A percentile compares a stretch with the other conserved stretches of the same genome.
Conservation (phyloP, 2,113 vertebrate species). For the Hypanus sabinus region DNA sequence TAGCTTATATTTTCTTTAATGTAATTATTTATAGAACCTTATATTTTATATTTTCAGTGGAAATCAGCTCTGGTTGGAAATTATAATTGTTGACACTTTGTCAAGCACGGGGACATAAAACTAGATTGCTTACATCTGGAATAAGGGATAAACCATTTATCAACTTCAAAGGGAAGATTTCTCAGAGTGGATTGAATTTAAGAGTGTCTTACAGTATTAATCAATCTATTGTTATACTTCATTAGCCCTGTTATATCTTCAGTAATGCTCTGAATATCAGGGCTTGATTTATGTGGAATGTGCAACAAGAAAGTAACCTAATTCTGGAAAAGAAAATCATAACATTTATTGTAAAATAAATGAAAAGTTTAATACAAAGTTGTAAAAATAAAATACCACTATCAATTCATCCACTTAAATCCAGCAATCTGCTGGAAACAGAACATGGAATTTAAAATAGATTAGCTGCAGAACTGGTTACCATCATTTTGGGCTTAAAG, state of each 20-base stretch:
- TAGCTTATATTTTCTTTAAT: background rate
- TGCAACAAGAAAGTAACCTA: background rate
- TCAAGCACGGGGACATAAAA: background rate
- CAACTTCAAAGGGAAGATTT: background rate
- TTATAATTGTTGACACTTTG: background rate
- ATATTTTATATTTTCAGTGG: background rate
- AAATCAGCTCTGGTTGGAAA: background rate
- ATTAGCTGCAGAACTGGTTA: no score
- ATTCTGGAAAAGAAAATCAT: background rate
- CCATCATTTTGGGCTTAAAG: no score
- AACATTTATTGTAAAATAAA: background rate
- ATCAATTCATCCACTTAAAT: background rate
- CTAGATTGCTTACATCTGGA: background rate
- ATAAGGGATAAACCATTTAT: background rate
- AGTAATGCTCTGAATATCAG: background rate
- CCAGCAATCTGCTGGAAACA: background rate
- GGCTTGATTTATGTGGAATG: background rate
- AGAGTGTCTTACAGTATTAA: background rate
- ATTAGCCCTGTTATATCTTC: background rate
- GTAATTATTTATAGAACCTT: background rate
- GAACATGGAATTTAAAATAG: background rate
- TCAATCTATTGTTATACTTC: background rate
- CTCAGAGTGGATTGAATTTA: background rate
- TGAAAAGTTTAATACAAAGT: background rate
- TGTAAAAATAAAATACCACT: background rate